Base-by-base conservation (phyloP, 2,888 invertebrate genomes). In the Meloe dianella region DNA sequence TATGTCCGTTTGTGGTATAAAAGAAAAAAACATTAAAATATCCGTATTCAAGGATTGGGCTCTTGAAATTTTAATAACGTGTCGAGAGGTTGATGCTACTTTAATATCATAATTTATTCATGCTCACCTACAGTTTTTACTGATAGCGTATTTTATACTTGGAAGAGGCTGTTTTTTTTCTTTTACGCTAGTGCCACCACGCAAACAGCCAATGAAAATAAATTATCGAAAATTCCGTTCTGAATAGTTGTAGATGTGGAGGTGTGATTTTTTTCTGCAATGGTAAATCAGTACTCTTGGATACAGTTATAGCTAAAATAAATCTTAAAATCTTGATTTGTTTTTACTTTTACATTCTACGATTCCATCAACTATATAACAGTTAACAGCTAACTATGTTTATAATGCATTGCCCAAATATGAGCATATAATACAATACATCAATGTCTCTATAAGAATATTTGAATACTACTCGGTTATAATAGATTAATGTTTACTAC, bases 1-100 rank as follows among this genome's bases (percentile, higher is more conserved):
- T 74, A 72, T 74, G 77, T 75, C 77, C 75, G 73, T 76, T 76
- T 75, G 74, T 70, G 75, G 77, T 72, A 76, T 74, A 73, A 74
- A 77, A 74, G 76, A 74, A 78, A 78, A 74, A 77, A 79, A 78
- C 76, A 76, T 78, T 77, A 75, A 76, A 77, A 77, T 72, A 75
- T 71, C 74, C 74, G 77, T 74, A 76, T 77, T 77, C 76, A 76
- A 74, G 74, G 74, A 74, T 73, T 74, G 70, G 68, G 69, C 67
- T 73, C 71, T 74, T 76, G 70, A 75, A 77, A 77, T 75, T 78
- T 78, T 78, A 78, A 79, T 78, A 76, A 77, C 76, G 73, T 75
- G 77, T 76, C 74, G 77, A 75, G 74, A 75, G 67, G 75, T 74
- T 75, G 75, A 77, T 73, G 74, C 68, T 71, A 69, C 75, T 75